A percentile compares a stretch with the other conserved stretches of the same genome.
phyloP scores from a whole-genome alignment of 2,113 vertebrate species.

The Onychorhynchus coronatus region DNA sequence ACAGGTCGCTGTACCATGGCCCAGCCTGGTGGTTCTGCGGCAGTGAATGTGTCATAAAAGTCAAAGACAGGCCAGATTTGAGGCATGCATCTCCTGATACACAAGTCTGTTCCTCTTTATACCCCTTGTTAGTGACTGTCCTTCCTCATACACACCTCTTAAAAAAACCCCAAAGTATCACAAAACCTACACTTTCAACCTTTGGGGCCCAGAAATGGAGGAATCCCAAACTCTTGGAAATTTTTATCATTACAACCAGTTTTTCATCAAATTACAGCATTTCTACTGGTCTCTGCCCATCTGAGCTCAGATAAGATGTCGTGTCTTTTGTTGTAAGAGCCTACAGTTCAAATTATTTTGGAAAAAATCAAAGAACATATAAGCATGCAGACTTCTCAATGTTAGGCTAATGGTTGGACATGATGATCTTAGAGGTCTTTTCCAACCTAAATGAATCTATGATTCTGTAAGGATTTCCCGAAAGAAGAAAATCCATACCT shows the following conservation, averaged over 20 bases:
- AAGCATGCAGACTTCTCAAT: background rate
- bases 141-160: background rate
- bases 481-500: background rate
- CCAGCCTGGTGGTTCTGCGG: no score
- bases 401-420: background rate
- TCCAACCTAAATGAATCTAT: background rate
- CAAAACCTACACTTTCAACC: background rate
- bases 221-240: background rate
- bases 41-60: background rate
- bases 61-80: background rate
- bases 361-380: background rate
- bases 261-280: background rate
- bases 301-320: background rate
- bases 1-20: background rate
- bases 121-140: no score
- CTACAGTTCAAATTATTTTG: background rate
- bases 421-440: background rate
- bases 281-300: background rate
- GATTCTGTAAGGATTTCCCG: background rate
- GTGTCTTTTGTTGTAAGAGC: background rate
- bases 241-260: background rate
- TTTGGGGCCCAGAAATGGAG: background rate
- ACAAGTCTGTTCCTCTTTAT: background rate
- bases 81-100: background rate
- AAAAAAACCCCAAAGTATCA: background rate